Conservation (phyloP, 1,140 invertebrate species). For the Drosophila tristis region DNA sequence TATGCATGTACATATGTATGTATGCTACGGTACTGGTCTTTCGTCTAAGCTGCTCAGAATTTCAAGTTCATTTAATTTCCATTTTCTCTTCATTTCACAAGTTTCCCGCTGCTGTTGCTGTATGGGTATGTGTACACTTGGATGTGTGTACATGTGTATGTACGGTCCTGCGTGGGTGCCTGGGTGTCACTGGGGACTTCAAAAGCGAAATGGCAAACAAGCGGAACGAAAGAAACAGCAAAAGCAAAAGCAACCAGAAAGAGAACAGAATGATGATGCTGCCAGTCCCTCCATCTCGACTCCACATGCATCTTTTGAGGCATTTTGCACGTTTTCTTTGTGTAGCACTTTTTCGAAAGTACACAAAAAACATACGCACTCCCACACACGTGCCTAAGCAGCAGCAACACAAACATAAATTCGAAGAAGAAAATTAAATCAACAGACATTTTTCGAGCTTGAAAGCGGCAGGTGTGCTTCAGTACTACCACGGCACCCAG, state of each 20-base stretch:
- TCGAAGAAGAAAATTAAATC: slow-evolving; percentile 58
- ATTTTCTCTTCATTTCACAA: slow-evolving; percentile 64
- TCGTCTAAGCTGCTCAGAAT: slow-evolving; percentile 47
- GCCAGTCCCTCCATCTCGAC: slow-evolving; percentile 16
- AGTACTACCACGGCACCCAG: background rate
- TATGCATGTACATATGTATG: background rate
- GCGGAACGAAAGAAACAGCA: slow-evolving; percentile 50
- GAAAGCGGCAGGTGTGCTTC: slow-evolving; percentile 48
- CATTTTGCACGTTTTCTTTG: slow-evolving; percentile 69
- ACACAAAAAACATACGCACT: slow-evolving; percentile 25
- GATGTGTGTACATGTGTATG: background rate
- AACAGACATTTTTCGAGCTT: slow-evolving; percentile 43
- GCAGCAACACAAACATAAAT: slow-evolving; percentile 45
- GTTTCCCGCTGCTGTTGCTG: slow-evolving; percentile 21
- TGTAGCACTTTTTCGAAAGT: slow-evolving; percentile 56
- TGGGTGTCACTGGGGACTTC: slow-evolving; percentile 56
- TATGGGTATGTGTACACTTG: slow-evolving; percentile 1
- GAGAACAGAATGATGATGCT: slow-evolving; percentile 18
- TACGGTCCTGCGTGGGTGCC: slow-evolving; percentile 1
- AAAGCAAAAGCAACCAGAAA: slow-evolving; percentile 23
- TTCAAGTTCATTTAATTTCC: slow-evolving; percentile 78
- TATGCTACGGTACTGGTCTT: slow-evolving; percentile 1
- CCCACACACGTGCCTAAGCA: slow-evolving; percentile 4
- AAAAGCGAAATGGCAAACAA: slow-evolving; percentile 71
- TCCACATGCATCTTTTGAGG: slow-evolving; percentile 68